Evolutionary conservation across 2,888 invertebrate species (phyloP).

Genomic region (Rambutsinella grinnellia): DNA sequence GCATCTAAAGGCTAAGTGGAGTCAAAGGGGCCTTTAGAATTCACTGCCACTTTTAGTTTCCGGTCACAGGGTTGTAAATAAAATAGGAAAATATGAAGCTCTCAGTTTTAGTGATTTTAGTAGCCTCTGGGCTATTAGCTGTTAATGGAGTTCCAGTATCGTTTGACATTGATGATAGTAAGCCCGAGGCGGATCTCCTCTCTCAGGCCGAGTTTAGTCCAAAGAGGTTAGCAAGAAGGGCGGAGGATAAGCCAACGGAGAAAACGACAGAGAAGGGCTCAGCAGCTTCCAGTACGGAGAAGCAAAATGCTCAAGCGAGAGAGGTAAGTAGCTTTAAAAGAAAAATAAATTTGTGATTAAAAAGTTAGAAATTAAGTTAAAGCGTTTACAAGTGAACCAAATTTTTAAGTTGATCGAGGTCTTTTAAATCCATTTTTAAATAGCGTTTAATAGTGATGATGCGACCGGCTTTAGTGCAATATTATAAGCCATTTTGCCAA

Average conservation of each 20-base stretch:
- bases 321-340: conserved; percentile 56
- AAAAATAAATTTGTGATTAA: too few relatives aligned
- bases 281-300: conserved; percentile 52
- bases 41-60: background rate
- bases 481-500: too few relatives aligned
- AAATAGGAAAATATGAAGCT: conserved; percentile 57
- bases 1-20: background rate
- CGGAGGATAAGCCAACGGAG: conserved; percentile 55
- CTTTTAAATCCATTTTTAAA: too few relatives aligned
- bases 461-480: too few relatives aligned
- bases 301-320: conserved; percentile 62
- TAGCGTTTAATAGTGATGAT: too few relatives aligned
- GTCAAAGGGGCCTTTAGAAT: background rate
- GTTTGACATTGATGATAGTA: conserved; percentile 60
- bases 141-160: conserved; percentile 61
- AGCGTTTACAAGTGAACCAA: too few relatives aligned
- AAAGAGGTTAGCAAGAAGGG: conserved; percentile 60
- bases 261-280: conserved; percentile 46
- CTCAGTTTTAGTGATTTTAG: conserved; percentile 52
- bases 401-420: too few relatives aligned
- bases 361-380: too few relatives aligned
- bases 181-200: conserved; percentile 64
- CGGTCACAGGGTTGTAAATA: too few relatives aligned
- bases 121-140: conserved; percentile 52
- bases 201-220: conserved; percentile 63